Base-by-base conservation (phyloP, 92 coral and sea anemone genomes). In the Phenganax marumi region DNA sequence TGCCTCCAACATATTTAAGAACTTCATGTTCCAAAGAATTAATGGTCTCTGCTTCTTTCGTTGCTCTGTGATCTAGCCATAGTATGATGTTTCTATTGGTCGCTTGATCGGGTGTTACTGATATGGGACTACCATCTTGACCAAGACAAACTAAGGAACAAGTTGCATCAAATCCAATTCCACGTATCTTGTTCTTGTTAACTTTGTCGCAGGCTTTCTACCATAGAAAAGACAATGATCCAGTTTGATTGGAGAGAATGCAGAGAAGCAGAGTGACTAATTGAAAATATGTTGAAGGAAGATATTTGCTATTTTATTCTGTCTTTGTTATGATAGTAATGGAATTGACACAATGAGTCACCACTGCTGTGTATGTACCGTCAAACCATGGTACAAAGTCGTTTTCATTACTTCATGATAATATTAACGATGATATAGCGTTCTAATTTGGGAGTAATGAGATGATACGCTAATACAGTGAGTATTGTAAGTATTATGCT, bases 101-200 rank as follows among this genome's bases (percentile, higher is more conserved):
- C 33, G 90, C 90, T 65, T 82, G 81, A 33, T 92, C 64, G 62
- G 86, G 91, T 56, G 95, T 92, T 33, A 84, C 87, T 33, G 98
- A 85, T 10, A 89, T 87, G 14, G 91, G 90, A 4, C 71, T 58
- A 49, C 93, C 97, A 19, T 85, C 61, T n/a, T 86, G 55, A 63
- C 87, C 87, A 64, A 95, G 58, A 75, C 87, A 89, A 66, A 92
- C 98, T 81, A 95, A 83, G 12, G 98, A 95, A 55, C 98, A 95
- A 16, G 98, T 95, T 0, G 92, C 98, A 89, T 95, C 98, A 90
- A 92, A 95, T 8, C 97, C 98, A 75, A 95, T 89, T 11, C 98
- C 98, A 61, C 62, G 89, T 21, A 95, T 81, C 25, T 62, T 14
- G 14, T 69, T 70, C 50, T 88, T 90, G 71, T 91, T 83, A 26